Evolutionary conservation across 2,888 invertebrate species (phyloP).

Genomic region (Cryptosula pallasiana): DNA sequence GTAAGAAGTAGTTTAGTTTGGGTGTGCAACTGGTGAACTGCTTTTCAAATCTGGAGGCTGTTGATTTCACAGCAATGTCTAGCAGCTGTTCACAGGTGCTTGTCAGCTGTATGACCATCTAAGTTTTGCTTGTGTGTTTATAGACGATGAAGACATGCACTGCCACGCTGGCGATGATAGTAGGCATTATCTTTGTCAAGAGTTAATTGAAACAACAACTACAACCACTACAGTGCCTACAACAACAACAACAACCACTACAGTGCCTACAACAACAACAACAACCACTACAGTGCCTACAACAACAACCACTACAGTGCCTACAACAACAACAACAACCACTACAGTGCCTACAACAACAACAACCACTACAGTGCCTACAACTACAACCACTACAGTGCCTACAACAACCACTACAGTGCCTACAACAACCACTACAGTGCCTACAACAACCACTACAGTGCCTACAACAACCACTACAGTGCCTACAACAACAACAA

Average conservation of each 20-base stretch:
- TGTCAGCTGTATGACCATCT: too few relatives aligned
- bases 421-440: neutral
- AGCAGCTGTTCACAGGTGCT: too few relatives aligned
- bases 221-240: neutral
- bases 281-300: neutral
- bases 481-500: neutral
- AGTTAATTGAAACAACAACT: neutral
- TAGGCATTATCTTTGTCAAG: neutral
- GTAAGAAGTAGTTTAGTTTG: too few relatives aligned
- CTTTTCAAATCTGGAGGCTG: too few relatives aligned
- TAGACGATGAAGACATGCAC: neutral
- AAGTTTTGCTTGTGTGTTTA: neutral
- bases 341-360: constrained; percentile 8
- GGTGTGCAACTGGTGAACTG: too few relatives aligned
- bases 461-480: neutral
- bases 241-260: neutral
- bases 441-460: neutral
- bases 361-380: neutral
- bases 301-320: neutral
- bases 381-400: neutral
- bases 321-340: neutral
- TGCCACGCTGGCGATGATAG: neutral
- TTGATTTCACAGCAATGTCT: too few relatives aligned
- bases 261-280: neutral
- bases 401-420: neutral